Evolutionary conservation across 2,888 invertebrate species (phyloP).

Genomic region (Hydriomena furcata): DNA sequence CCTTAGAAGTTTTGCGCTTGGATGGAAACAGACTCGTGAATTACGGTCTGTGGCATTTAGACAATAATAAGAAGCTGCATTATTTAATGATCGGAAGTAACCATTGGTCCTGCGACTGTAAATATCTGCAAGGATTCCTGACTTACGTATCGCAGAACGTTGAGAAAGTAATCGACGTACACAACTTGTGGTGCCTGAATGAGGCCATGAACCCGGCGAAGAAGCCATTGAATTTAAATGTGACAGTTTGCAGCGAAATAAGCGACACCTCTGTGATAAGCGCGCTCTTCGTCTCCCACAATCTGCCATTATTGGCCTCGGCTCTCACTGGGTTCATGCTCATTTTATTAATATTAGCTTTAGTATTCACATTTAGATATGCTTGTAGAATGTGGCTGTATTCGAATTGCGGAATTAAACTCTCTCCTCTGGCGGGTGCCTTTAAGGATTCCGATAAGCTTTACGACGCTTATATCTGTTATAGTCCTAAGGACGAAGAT

Average conservation of each 20-base stretch:
- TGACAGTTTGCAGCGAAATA: constrained; percentile 93
- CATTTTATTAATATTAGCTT: constrained; percentile 89
- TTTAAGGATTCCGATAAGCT: constrained; percentile 93
- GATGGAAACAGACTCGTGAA: constrained; percentile 93
- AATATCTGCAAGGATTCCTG: constrained; percentile 92
- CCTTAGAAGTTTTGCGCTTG: constrained; percentile 91
- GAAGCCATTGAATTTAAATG: constrained; percentile 91
- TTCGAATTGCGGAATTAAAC: constrained; percentile 92
- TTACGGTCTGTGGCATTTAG: constrained; percentile 92
- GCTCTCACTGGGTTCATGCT: constrained; percentile 90
- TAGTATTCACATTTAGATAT: constrained; percentile 93
- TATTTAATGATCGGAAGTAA: constrained; percentile 91
- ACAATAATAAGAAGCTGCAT: constrained; percentile 87
- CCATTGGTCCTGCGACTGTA: constrained; percentile 95
- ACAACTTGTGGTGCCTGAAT: constrained; percentile 90
- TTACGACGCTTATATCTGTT: constrained; percentile 97
- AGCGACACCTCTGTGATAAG: constrained; percentile 91
- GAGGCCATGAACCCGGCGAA: constrained; percentile 86
- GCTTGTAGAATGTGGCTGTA: constrained; percentile 95
- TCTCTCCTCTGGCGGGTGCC: constrained; percentile 88
- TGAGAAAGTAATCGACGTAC: constrained; percentile 88
- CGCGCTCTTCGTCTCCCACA: constrained; percentile 91
- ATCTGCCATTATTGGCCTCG: constrained; percentile 91
- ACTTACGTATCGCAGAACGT: constrained; percentile 92
- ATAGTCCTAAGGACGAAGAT: constrained; percentile 95